phyloP scores from a whole-genome alignment of 2,888 invertebrate species.

The Rutpela maculata region DNA sequence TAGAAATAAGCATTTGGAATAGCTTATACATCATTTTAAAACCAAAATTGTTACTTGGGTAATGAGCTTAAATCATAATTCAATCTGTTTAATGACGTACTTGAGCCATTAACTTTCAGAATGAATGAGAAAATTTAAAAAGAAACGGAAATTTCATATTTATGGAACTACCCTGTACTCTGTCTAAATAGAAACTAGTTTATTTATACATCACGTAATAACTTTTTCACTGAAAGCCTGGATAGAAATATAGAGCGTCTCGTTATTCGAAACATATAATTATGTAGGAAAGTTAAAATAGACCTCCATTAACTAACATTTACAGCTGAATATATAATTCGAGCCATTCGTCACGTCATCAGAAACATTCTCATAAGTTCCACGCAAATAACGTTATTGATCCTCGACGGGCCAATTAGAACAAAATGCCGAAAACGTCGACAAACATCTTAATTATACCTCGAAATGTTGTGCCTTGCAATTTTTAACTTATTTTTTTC shows the following conservation, averaged over 20 bases:
- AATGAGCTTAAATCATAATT: too few species aligned
- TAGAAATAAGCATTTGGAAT: too few species aligned
- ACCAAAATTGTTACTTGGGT: too few species aligned
- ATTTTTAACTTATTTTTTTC: slow-evolving; percentile 16
- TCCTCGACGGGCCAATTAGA: background rate
- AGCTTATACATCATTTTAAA: too few species aligned
- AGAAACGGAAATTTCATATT: background rate
- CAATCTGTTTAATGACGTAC: too few species aligned
- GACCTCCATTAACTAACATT: background rate
- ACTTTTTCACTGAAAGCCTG: background rate
- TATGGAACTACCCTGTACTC: background rate
- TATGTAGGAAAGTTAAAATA: slow-evolving; percentile 4
- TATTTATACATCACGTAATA: background rate
- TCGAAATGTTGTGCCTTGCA: slow-evolving; percentile 10
- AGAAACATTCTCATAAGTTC: slow-evolving; percentile 7
- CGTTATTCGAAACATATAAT: slow-evolving; percentile 1
- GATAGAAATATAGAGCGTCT: background rate
- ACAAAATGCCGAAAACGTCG: background rate
- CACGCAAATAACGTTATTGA: slow-evolving; percentile 1
- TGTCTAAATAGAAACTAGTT: background rate
- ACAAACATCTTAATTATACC: slow-evolving; percentile 5
- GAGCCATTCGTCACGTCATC: slow-evolving; percentile 22
- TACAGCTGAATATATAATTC: slow-evolving; percentile 22
- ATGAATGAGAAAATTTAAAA: background rate
- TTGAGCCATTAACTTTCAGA: background rate